Evolutionary conservation across 2,888 invertebrate genomes (phyloP), one percentile per base, ranked within the genome.

Genomic region (Helicoverpa assulta): DNA sequence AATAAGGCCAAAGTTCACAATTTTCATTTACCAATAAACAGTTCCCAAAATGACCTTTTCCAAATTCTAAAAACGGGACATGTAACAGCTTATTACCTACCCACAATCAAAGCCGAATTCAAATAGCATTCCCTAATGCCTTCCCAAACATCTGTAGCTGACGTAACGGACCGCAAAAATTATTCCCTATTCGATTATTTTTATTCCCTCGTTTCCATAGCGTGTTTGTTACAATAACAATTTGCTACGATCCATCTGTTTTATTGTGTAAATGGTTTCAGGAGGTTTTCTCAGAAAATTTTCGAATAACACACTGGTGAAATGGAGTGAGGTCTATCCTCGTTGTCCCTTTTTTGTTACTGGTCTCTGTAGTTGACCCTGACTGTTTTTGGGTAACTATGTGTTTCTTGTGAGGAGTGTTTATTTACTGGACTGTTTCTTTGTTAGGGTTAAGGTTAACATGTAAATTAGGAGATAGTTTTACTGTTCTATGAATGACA

Each of bases 151-250:
- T 29, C 18, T 60, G 40, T 43, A 59, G 19, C 52, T 40, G 18
- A 69, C 26, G 59, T 69, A 68, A 56, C 67, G 60, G 18, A 26
- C 65, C 56, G 40, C 62, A 57, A 60, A 26, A 76, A 76, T 76
- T 55, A 80, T 65, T 76, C 67, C 60, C 59, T 1, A 61, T 80
- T 72, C 73, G 76, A 76, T 80, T 82, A 80, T 76, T 82, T 80
- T 82, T 70, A 72, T 80, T 70, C 67, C 60, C 62, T 47, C 66
- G 60, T 80, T 82, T 63, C 71, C 56, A 58, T 74, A 70, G 61
- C 50, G 61, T 37, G 37, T 63, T 70, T 66, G 59, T 69, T 76
- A 76, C 75, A 83, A 80, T 83, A 79, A 83, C 77, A 68, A 80
- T 80, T 73, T 67, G 57, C 64, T 70, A 55, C 73, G 67, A 81